Base-by-base conservation (phyloP, 2,113 vertebrate species). In the Anthoscopus minutus region DNA sequence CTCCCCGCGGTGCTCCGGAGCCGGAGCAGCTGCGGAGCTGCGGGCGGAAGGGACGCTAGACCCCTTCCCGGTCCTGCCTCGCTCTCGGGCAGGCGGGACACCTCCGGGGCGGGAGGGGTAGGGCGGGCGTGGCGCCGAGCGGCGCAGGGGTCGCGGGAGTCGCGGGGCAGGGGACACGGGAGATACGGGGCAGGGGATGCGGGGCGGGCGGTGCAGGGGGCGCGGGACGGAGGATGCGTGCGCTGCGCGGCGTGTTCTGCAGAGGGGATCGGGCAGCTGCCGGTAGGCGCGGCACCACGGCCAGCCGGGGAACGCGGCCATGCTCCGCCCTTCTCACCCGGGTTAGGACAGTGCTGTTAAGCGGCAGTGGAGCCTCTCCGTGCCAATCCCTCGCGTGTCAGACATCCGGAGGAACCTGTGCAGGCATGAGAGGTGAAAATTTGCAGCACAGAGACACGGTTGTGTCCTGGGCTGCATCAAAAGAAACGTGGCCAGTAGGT, bases 211-310 rank as follows among this genome's bases (percentile, higher is more conserved):
- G n/a, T n/a, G n/a, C n/a, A n/a, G n/a, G n/a, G 12, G 20, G 22
- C 1, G 44, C 11, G 28, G 23, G 40, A n/a, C 21, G 7, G 58
- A n/a, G 58, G 15, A 6, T 3, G 48, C 28, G 20, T 30, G 21
- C 11, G 65, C 66, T 71, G 74, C 66, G 25, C 57, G 2, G 37
- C 21, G 22, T 20, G 28, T 48, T 92, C 96, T 44, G 86, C 92
- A 97, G 97, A 90, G 94, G 96, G 86, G 81, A 61, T n/a, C 38
- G 65, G 58, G 37, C 33, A 21, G 80, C 77, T 60, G n/a, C 31
- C 25, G 54, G 65, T 37, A 22, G 37, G 9, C 7, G 4, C 10
- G 48, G 44, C n/a, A 14, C 17, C 11, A 24, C 31, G 4, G 50
- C 12, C 11, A 64, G 50, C 20, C 25, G 25, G 23, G 74, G 11